Evolutionary conservation across 2,888 invertebrate species (phyloP).

Genomic region (Celastrina argiolus): DNA sequence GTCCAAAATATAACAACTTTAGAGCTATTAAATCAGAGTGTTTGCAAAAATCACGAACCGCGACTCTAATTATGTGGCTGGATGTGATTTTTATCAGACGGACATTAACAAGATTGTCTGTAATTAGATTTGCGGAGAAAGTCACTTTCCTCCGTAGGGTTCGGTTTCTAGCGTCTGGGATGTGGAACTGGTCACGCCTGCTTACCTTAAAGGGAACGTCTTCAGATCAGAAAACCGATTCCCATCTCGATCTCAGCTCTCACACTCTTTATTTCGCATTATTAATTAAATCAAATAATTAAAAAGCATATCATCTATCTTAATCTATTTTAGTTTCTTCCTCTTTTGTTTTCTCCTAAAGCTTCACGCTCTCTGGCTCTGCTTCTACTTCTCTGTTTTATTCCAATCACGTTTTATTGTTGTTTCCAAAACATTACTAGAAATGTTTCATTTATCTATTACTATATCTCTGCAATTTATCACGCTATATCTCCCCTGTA

Average conservation of each 20-base stretch:
- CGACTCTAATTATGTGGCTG: not conserved
- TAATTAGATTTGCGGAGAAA: slow-evolving; percentile 19
- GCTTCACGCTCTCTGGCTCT: too few relatives aligned
- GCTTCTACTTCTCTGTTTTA: too few relatives aligned
- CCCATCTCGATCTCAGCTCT: not conserved
- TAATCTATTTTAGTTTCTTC: too few relatives aligned
- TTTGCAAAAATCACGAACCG: not conserved
- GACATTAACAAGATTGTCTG: slow-evolving; percentile 9
- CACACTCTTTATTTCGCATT: too few relatives aligned
- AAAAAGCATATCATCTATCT: too few relatives aligned
- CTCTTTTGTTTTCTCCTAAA: too few relatives aligned
- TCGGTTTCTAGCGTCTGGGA: not conserved
- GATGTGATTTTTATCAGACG: not conserved
- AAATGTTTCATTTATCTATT: not conserved
- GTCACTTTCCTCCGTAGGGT: not conserved
- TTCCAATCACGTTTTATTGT: too few relatives aligned
- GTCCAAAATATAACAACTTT: not conserved
- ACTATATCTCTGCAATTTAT: not conserved
- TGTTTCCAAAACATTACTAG: not conserved
- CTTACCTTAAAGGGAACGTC: not conserved
- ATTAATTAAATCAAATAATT: too few relatives aligned
- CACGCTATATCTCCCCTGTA: not conserved
- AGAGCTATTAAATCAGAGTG: not conserved
- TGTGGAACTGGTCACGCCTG: slow-evolving; percentile 1
- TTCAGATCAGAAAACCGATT: not conserved